phyloP scores from a whole-genome alignment of 2,113 vertebrate genomes.

The Hippocampus zosterae region DNA sequence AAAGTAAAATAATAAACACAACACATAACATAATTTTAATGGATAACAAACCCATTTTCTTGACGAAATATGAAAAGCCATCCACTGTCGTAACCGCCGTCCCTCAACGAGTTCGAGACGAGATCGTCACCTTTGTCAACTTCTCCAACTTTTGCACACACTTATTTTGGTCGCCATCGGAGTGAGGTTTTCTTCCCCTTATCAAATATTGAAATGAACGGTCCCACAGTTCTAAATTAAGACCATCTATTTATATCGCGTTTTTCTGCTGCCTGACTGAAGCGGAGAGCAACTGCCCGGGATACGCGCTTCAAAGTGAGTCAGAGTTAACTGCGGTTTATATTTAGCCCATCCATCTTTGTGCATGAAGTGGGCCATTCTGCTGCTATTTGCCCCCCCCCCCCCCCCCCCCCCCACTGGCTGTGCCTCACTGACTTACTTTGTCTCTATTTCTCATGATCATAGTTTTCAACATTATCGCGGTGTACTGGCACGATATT shows the following conservation, averaged over 20 bases:
- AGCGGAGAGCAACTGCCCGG: conserved; percentile 31
- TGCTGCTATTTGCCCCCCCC: too few relatives aligned
- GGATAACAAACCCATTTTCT: too few relatives aligned
- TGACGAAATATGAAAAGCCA: too few relatives aligned
- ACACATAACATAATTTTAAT: too few relatives aligned
- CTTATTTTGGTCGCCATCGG: not conserved
- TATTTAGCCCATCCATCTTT: conserved; percentile 47
- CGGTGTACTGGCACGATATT: too few relatives aligned
- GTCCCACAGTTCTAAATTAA: conserved; percentile 42
- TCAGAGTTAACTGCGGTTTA: conserved; percentile 39
- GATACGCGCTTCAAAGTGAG: conserved; percentile 27
- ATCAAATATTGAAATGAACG: conserved; percentile 59
- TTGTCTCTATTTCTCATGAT: conserved; percentile 10
- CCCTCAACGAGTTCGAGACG: too few relatives aligned
- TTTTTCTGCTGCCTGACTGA: conserved; percentile 42
- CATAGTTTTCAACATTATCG: too few relatives aligned
- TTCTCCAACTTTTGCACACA: conserved; percentile 1
- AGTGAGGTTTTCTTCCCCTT: conserved; percentile 25
- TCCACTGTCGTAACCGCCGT: too few relatives aligned
- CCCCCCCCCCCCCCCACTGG: too few relatives aligned
- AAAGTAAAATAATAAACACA: too few relatives aligned
- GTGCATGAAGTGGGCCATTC: conserved; percentile 58
- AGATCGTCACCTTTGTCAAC: not conserved
- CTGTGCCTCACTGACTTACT: conserved; percentile 28
- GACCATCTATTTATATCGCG: conserved; percentile 50